Evolutionary conservation across 2,113 vertebrate species (phyloP).

Genomic region (Microcebus lehilahytsara): DNA sequence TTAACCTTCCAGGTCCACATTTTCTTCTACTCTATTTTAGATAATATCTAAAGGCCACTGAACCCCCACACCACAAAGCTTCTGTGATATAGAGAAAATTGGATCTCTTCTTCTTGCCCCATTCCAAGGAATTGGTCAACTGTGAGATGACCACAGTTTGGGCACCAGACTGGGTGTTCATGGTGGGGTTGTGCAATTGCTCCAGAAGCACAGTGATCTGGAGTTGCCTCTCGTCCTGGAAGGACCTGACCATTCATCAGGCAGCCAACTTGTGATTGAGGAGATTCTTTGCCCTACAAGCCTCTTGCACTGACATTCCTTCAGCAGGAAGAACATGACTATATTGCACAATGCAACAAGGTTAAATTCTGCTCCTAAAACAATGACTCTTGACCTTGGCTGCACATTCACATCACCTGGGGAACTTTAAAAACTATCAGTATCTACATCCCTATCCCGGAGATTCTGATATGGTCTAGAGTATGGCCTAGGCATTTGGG

Average conservation of each 20-base stretch:
- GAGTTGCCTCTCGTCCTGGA: neutral
- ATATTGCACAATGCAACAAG: neutral
- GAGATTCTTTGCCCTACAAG: neutral
- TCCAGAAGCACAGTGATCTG: neutral
- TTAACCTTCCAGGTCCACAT: neutral
- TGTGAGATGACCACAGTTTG: neutral
- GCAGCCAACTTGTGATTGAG: neutral
- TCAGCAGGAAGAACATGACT: neutral
- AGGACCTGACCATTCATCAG: neutral
- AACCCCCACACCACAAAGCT: neutral
- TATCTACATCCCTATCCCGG: neutral
- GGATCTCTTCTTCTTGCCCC: neutral
- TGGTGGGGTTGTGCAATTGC: neutral
- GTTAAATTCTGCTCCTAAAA: neutral
- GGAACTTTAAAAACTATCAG: neutral
- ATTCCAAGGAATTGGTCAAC: neutral
- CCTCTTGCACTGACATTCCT: neutral
- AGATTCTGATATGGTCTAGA: neutral
- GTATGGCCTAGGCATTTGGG: neutral
- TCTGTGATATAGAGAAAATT: neutral
- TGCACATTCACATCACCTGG: neutral
- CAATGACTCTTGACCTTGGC: neutral
- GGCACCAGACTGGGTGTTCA: neutral
- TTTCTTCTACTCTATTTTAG: conserved; percentile 13
- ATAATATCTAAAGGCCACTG: conserved; percentile 25